These are phyloP conservation scores for Rhizomys pruinosus DNA, from an alignment of 2,113 vertebrate species.

Conservation along the genomic window DNA sequence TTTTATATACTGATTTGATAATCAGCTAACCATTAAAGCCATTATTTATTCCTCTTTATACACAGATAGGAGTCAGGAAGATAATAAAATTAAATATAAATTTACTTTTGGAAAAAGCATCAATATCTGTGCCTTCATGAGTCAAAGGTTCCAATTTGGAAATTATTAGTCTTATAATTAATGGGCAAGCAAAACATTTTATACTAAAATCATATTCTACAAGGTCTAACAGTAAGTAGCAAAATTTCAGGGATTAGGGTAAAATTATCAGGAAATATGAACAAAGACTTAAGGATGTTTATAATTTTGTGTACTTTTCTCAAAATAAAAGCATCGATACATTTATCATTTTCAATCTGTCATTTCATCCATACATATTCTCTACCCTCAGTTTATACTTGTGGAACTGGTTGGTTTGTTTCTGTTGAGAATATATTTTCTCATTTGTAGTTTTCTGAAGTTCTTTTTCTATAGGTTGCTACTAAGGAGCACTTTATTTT, in stretches of 20 bases:
- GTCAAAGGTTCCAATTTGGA: neutral
- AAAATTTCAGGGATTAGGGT: neutral
- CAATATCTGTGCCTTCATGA: neutral
- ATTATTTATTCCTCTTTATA: neutral
- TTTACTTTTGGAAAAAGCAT: neutral
- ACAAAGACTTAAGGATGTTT: neutral
- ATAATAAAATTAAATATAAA: neutral
- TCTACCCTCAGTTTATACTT: neutral
- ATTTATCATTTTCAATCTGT: neutral
- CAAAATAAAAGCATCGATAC: too few relatives aligned
- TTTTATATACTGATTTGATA: neutral
- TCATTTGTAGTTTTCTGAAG: neutral
- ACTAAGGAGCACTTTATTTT: neutral
- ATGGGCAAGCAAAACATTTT: neutral
- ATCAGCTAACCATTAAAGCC: neutral
- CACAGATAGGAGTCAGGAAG: neutral
- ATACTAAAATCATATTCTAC: neutral
- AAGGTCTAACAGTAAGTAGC: neutral
- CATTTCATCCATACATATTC: neutral
- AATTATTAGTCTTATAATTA: neutral
- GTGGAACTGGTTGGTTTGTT: neutral
- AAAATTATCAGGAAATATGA: neutral
- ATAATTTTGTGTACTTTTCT: neutral
- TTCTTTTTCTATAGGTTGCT: slow-evolving; percentile 1
- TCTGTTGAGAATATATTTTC: neutral